Percentiles rank a stretch among this genome's conserved stretches.
phyloP scores from a whole-genome alignment of 2,797 vertebrate genomes.

The Adrianichthys oophorus region DNA sequence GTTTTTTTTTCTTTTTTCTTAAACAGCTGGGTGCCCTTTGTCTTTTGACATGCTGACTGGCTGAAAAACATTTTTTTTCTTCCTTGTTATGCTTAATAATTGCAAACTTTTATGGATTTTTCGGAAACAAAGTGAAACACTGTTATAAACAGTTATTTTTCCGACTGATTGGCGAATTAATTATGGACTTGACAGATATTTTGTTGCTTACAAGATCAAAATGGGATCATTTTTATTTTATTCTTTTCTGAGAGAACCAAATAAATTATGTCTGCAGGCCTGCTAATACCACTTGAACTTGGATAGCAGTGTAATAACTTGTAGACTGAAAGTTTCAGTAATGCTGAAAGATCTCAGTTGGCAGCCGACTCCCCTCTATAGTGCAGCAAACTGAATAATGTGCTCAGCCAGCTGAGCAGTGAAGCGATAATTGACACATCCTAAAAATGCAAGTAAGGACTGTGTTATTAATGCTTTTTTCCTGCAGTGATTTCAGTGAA shows the following conservation, averaged over 20 bases:
- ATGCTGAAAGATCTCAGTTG: conserved; percentile 41
- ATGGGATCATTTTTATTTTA: no score
- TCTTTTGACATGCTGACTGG: conserved; percentile 38
- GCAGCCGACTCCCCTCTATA: conserved; percentile 49
- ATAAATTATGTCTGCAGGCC: conserved; percentile 34
- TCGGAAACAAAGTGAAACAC: conserved; percentile 29
- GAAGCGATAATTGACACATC: conserved; percentile 78
- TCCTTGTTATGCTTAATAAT: conserved; percentile 40
- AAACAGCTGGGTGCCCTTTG: conserved; percentile 32
- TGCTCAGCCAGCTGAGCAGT: conserved; percentile 53
- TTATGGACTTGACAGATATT: conserved; percentile 74
- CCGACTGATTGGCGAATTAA: conserved; percentile 80
- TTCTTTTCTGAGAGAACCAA: conserved; percentile 37
- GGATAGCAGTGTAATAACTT: conserved; percentile 39
- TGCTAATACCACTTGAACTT: conserved; percentile 32
- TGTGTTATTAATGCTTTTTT: conserved; percentile 79
- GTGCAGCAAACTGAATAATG: conserved; percentile 66
- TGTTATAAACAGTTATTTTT: conserved; percentile 53
- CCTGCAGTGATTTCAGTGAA: conserved; percentile 73
- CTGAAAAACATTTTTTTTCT: conserved; percentile 47
- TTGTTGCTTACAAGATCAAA: conserved; percentile 39
- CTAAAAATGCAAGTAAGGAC: conserved; percentile 76
- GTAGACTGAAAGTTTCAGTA: conserved; percentile 21
- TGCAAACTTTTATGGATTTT: not conserved
- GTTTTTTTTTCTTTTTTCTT: not conserved